phyloP scores from a whole-genome alignment of 2,797 vertebrate species.

The Malacoraja senta region DNA sequence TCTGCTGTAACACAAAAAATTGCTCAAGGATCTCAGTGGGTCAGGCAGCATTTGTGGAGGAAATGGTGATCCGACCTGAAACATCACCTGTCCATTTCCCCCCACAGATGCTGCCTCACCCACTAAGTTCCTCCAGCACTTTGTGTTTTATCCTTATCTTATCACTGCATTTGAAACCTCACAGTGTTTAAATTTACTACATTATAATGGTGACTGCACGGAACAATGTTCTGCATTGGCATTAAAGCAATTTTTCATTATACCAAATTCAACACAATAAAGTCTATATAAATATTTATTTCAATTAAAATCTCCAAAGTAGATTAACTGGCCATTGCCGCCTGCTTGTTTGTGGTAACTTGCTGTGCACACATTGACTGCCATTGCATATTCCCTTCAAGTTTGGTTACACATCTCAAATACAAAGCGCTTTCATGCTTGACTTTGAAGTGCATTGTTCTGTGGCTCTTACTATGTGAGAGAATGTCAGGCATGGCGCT shows the following conservation, averaged over 20 bases:
- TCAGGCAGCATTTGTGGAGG: too few relatives aligned
- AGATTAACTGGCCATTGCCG: not conserved
- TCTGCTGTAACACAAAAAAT: too few relatives aligned
- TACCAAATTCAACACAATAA: too few relatives aligned
- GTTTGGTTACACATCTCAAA: not conserved
- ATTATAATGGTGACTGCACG: not conserved
- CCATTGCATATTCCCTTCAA: not conserved
- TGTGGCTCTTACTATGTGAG: not conserved
- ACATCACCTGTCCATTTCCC: too few relatives aligned
- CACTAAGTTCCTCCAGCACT: too few relatives aligned
- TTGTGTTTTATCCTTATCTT: too few relatives aligned
- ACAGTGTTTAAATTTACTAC: not conserved
- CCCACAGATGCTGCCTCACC: too few relatives aligned
- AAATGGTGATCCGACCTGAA: too few relatives aligned
- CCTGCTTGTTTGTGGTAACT: not conserved
- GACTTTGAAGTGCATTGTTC: not conserved
- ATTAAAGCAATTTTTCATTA: not conserved
- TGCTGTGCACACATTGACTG: not conserved
- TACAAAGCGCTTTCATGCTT: not conserved
- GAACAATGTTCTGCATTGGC: not conserved
- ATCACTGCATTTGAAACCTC: not conserved
- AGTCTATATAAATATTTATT: not conserved
- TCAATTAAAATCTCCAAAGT: not conserved
- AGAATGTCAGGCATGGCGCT: not conserved
- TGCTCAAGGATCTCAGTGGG: too few relatives aligned